Evolutionary conservation across 2,888 invertebrate genomes (phyloP), one percentile per base, ranked within the genome.

Genomic region (Catocala sponsa): DNA sequence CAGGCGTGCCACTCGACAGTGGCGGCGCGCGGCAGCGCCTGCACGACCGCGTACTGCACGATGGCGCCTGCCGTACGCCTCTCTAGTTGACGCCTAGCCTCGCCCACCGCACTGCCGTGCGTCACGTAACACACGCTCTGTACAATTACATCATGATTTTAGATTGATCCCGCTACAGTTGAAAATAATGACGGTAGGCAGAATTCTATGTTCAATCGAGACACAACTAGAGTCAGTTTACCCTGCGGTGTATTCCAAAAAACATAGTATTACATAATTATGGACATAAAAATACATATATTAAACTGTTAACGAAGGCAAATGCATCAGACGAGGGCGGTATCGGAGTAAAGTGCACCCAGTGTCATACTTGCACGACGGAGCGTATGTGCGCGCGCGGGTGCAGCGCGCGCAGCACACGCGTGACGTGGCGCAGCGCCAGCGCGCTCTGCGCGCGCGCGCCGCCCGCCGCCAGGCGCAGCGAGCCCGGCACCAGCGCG

Each of bases 1-100:
- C 98, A 98, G 65, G 98, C 98, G 87, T 98, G 98, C 98, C 98
- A 99, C 91, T 99, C 98, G 25, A 99, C 96, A 55, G 96, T 93
- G 25, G 98, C 98, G 71, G 92, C 95, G 52, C 97, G 95, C 1
- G 99, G 99, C 83, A 99, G 94, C 32, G 95, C 96, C 33, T 97
- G 95, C 64, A 98, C 97, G 53, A 98, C 97, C 51, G 98, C 96
- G 89, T 97, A 98, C 95, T 98, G 97, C 81, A 97, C 97, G 73
- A 98, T 97, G 54, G 97, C 97, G 88, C 98, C 98, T 64, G 97
- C 97, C 55, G 98, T 97, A 72, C 97, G 96, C 65, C 97, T 95
- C 89, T 96, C 97, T 96, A 98, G 97, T 85, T 98, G 97, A 49
- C 97, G 95, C 55, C 97, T 95, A 13, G 98, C 98, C 79, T 96